Conservation (phyloP, 2,888 invertebrate species). For the Tyria jacobaeae region DNA sequence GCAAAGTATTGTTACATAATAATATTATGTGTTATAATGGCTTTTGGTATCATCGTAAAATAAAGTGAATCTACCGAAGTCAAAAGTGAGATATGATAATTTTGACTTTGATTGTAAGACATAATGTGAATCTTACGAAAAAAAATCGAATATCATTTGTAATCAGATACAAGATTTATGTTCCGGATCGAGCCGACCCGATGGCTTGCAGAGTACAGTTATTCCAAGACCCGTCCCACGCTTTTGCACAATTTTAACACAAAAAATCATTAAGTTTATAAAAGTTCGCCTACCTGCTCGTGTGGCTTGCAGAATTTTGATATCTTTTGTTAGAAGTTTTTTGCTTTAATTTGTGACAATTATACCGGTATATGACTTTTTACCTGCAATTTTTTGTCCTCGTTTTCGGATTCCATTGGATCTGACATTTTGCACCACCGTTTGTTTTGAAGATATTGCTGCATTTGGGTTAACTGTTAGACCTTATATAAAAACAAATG, state of each 20-base stretch:
- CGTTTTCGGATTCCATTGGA: conserved; percentile 63
- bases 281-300: conserved; percentile 82
- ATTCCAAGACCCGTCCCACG: conserved; percentile 79
- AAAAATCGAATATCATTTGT: conserved; percentile 41
- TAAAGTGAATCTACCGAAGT: background rate
- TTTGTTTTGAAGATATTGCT: conserved; percentile 73
- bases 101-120: conserved; percentile 9
- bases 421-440: conserved; percentile 80
- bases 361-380: conserved; percentile 87
- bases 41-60: background rate
- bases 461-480: conserved; percentile 74
- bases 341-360: conserved; percentile 87
- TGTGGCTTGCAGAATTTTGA: conserved; percentile 87
- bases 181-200: conserved; percentile 57
- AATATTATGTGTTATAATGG: no score
- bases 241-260: conserved; percentile 80
- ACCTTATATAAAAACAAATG: conserved; percentile 47
- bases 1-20: no score
- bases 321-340: conserved; percentile 82
- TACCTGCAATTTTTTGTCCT: conserved; percentile 79
- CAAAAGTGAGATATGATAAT: conserved; percentile 5
- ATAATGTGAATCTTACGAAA: conserved; percentile 26
- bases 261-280: conserved; percentile 75
- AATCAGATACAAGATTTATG: conserved; percentile 63
- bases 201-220: conserved; percentile 76